Evolutionary conservation across 2,888 invertebrate species (phyloP), one percentile per base, ranked within the genome.

Genomic region (Oegoconia quadripuncta): DNA sequence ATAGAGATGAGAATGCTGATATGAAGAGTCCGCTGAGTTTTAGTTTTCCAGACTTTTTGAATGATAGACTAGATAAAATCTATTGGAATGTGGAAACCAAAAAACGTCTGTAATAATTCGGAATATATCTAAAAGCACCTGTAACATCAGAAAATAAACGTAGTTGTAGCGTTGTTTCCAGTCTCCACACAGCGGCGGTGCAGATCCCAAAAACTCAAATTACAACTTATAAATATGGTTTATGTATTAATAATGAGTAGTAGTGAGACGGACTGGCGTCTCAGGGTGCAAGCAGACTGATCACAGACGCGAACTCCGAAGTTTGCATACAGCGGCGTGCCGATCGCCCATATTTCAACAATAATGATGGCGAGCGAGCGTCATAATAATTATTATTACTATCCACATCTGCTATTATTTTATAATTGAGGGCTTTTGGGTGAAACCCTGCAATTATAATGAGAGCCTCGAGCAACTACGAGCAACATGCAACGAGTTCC

Each of bases 351-450:
- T 87, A 86, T 86, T 81, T 87, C 83, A 87, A 74, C 67, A 45
- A 69, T 87, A 87, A 87, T 87, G 76, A 84, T 75, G 76, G 73
- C 73, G 54, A 63, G 67, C 73, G 75, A 80, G 84, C 84, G 87
- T 81, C 86, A 86, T 87, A 87, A 87, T 87, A 84, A 87, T 87
- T 87, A 84, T 86, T 84, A 87, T 87, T 87, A 87, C 83, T 84
- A 84, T 82, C 80, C 83, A 76, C 83, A 84, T 84, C 84, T 86
- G 81, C 80, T 86, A 87, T 87, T 87, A 87, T 86, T 86, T 87
- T 84, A 87, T 87, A 87, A 87, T 87, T 87, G 83, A 82, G 72
- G 83, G 80, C 70, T 86, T 86, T 87, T 81, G 82, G 80, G 81
- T 78, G 80, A 83, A 86, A 87, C 82, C 86, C 83, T 68, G 69